Evolutionary conservation across 2,797 vertebrate species (phyloP).

Genomic region (Rhyacichthys aspro): DNA sequence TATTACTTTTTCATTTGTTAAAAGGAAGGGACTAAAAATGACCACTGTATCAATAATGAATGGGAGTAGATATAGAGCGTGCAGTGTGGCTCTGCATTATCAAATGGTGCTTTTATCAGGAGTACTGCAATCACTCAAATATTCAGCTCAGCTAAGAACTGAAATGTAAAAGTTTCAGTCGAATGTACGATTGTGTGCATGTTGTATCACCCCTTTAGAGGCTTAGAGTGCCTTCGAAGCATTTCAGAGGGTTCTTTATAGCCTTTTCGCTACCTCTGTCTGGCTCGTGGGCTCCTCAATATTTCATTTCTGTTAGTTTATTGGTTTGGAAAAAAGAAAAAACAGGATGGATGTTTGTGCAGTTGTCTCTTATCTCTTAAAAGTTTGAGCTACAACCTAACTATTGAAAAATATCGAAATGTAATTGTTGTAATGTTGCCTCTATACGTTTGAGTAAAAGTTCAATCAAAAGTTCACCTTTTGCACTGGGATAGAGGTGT

Average conservation of each 20-base stretch:
- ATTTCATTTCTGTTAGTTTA: conserved; percentile 75
- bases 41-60: conserved; percentile 76
- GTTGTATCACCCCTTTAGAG: conserved; percentile 49
- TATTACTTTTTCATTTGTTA: conserved; percentile 86
- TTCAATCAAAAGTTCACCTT: conserved; percentile 3
- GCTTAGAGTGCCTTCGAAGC: conserved; percentile 67
- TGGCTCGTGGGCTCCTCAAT: conserved; percentile 65
- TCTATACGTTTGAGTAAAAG: not conserved
- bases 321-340: conserved; percentile 58
- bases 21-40: conserved; percentile 82
- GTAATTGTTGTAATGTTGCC: conserved; percentile 6
- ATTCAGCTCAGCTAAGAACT: conserved; percentile 78
- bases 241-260: conserved; percentile 51
- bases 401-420: conserved; percentile 14
- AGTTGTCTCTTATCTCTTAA: conserved; percentile 37
- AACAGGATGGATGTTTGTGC: conserved; percentile 30
- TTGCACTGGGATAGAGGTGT: not conserved
- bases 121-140: conserved; percentile 75
- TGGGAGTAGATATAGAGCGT: conserved; percentile 73
- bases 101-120: conserved; percentile 84
- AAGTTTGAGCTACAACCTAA: conserved; percentile 23
- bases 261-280: conserved; percentile 60
- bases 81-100: conserved; percentile 72
- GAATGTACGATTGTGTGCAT: conserved; percentile 75
- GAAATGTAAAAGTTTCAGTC: conserved; percentile 84